A percentile compares a stretch with the other conserved stretches of the same genome.
Conservation (phyloP, 2,888 invertebrate genomes). For the Anoncus sp. region DNA sequence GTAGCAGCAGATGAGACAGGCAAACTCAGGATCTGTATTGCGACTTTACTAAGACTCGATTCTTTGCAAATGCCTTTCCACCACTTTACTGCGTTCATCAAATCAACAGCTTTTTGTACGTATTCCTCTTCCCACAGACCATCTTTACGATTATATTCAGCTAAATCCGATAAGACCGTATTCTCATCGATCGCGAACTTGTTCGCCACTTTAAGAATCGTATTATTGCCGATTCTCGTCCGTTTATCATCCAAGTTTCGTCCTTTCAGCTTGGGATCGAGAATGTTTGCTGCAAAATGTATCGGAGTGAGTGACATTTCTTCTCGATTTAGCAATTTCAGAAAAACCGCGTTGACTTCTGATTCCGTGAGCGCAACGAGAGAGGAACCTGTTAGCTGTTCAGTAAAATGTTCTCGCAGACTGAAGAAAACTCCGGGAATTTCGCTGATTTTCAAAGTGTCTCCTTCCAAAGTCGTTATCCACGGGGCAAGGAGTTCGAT, state of each 20-base stretch:
- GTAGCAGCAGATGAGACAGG: slow-evolving; percentile 70
- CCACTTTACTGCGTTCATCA: slow-evolving; percentile 49
- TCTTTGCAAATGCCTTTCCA: slow-evolving; percentile 64
- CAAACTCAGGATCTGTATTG: slow-evolving; percentile 61
- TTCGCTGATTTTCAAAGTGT: slow-evolving; percentile 13
- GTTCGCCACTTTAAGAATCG: neutral
- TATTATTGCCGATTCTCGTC: neutral
- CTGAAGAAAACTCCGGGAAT: slow-evolving; percentile 29
- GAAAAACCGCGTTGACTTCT: slow-evolving; percentile 53
- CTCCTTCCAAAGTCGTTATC: slow-evolving; percentile 26
- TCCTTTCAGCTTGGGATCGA: neutral
- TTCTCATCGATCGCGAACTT: slow-evolving; percentile 5
- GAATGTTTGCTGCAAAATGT: slow-evolving; percentile 9
- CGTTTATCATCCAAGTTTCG: neutral
- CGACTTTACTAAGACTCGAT: slow-evolving; percentile 63
- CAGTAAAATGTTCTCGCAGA: slow-evolving; percentile 26
- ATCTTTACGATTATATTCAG: slow-evolving; percentile 10
- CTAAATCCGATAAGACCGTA: slow-evolving; percentile 13
- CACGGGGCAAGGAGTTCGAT: slow-evolving; percentile 37
- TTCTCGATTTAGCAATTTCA: slow-evolving; percentile 57
- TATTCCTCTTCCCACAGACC: slow-evolving; percentile 11
- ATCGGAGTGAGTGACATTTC: neutral
- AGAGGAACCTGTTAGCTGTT: slow-evolving; percentile 43
- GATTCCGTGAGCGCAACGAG: slow-evolving; percentile 44
- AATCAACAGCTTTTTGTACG: neutral